A percentile compares a stretch with the other conserved stretches of the same genome.
phyloP scores from a whole-genome alignment of 2,113 vertebrate species.

The Strix uralensis region DNA sequence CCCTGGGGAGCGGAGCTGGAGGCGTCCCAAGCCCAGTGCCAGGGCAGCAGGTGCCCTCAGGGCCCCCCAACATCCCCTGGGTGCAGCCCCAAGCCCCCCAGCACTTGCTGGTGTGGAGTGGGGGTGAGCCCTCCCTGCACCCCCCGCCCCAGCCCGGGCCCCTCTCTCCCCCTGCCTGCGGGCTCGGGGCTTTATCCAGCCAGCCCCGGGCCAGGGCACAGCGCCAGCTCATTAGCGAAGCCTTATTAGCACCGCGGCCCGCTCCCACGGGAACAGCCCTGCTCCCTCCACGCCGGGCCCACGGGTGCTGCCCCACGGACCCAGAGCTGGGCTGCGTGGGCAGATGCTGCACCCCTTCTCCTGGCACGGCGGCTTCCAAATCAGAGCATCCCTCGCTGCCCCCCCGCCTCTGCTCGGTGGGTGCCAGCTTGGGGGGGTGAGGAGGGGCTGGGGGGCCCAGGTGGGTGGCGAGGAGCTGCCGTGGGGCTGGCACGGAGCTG shows the following conservation, averaged over 20 bases:
- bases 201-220: neutral
- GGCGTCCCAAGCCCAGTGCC: neutral
- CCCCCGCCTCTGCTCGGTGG: too few relatives aligned
- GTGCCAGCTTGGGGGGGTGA: too few relatives aligned
- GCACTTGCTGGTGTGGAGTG: neutral
- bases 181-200: neutral
- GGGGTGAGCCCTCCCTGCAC: neutral
- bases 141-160: neutral
- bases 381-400: neutral
- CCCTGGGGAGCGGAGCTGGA: neutral
- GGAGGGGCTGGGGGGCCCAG: neutral
- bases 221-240: conserved; percentile 29
- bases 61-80: neutral
- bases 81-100: neutral
- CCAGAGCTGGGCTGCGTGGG: neutral
- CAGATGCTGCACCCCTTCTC: neutral
- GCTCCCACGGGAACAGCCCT: conserved; percentile 40
- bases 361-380: neutral
- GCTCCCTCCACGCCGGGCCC: neutral
- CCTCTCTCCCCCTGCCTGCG: neutral
- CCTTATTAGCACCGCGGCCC: neutral
- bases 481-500: neutral
- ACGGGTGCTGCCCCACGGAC: neutral
- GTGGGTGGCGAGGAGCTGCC: accelerated
- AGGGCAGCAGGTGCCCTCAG: neutral